Conservation (phyloP, 1,140 invertebrate species). For the Musca domestica region DNA sequence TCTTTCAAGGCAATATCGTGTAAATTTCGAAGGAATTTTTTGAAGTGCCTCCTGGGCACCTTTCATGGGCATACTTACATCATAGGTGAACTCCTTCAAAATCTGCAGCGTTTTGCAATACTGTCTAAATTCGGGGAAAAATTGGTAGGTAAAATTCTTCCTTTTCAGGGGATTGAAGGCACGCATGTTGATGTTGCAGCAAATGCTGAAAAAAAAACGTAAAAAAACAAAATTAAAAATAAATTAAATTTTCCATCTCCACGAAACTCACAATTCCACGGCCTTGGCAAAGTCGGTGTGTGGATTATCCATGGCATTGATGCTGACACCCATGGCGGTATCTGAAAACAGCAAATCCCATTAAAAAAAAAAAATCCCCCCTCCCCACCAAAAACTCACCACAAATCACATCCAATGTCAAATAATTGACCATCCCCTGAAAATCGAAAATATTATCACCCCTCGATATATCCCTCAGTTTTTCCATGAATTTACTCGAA, state of each 20-base stretch:
- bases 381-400: slow-evolving; percentile 22
- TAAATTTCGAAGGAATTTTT: too few species aligned
- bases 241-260: neutral
- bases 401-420: slow-evolving; percentile 37
- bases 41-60: too few species aligned
- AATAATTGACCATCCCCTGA: slow-evolving; percentile 28
- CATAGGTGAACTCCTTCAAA: slow-evolving; percentile 25
- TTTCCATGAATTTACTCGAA: slow-evolving; percentile 60
- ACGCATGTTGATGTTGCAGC: neutral
- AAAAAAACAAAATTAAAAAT: neutral
- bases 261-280: slow-evolving; percentile 27
- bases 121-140: neutral
- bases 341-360: slow-evolving; percentile 27
- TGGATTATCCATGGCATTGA: slow-evolving; percentile 36
- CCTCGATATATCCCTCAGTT: slow-evolving; percentile 40
- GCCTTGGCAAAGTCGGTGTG: slow-evolving; percentile 31
- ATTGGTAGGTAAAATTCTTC: neutral
- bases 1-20: too few species aligned
- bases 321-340: slow-evolving; percentile 36
- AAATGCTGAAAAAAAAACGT: neutral
- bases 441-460: slow-evolving; percentile 34
- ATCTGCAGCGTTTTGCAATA: slow-evolving; percentile 25
- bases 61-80: slow-evolving; percentile 31
- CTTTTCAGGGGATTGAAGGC: neutral
- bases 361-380: neutral